A percentile compares a stretch with the other conserved stretches of the same genome.
Evolutionary conservation across 2,888 invertebrate species (phyloP).

Genomic region (Merodon equestris): DNA sequence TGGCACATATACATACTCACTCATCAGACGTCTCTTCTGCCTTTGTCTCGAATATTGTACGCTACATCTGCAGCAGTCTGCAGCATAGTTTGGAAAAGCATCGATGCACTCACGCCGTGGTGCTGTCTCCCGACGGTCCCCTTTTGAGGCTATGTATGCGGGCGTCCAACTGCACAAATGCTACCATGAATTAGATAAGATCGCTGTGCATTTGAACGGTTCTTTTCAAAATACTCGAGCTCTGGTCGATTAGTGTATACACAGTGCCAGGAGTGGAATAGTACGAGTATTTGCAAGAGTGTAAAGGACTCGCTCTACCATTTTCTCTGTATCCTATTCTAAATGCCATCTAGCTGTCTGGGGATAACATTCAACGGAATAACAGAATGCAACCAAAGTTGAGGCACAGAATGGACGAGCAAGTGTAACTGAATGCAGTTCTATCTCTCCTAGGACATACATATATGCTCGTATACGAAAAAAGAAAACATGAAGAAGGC

Average conservation of each 20-base stretch:
- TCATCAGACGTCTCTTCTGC: not conserved
- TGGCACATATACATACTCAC: not conserved
- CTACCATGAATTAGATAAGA: constrained; percentile 52
- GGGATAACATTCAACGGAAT: too few relatives aligned
- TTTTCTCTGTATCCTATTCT: not conserved
- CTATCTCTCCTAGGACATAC: constrained; percentile 12
- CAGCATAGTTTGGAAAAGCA: too few relatives aligned
- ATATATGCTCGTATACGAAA: too few relatives aligned
- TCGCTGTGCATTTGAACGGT: constrained; percentile 56
- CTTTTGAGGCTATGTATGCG: constrained; percentile 39
- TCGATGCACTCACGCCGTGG: too few relatives aligned
- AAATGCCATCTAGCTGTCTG: too few relatives aligned
- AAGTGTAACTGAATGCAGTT: constrained; percentile 52
- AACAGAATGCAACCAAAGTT: too few relatives aligned
- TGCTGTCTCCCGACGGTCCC: not conserved
- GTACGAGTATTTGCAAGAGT: constrained; percentile 2
- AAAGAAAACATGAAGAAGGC: not conserved
- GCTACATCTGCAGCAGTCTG: too few relatives aligned
- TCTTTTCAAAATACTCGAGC: not conserved
- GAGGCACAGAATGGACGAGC: constrained; percentile 26
- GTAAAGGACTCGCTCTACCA: constrained; percentile 20
- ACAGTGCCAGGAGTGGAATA: too few relatives aligned
- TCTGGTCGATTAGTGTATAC: too few relatives aligned
- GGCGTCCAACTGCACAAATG: constrained; percentile 39
- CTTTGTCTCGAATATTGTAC: constrained; percentile 21